A percentile compares a stretch with the other conserved stretches of the same genome.
Evolutionary conservation across 1,140 invertebrate genomes (phyloP).

Genomic region (Meloidogyne hapla): DNA sequence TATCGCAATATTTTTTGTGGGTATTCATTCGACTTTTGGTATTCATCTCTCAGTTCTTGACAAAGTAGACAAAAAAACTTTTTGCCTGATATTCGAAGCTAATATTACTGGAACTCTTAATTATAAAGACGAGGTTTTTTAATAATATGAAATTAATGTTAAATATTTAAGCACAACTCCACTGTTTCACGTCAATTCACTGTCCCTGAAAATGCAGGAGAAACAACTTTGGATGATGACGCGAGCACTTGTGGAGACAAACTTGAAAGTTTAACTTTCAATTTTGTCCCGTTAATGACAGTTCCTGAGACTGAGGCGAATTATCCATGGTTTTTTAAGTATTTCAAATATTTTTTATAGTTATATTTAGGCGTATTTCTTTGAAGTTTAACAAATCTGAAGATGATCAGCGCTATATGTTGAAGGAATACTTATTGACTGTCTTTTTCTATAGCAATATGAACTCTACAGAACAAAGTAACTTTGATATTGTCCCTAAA

Average conservation of each 20-base stretch:
- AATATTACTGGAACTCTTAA: conserved; percentile 37
- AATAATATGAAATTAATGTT: not conserved
- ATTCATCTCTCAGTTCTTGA: not conserved
- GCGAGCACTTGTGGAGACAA: conserved; percentile 13
- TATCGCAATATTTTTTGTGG: not conserved
- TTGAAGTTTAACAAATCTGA: not conserved
- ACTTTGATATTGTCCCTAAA: not conserved
- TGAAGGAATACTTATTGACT: not conserved
- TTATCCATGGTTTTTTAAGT: not conserved
- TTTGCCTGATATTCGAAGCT: conserved; percentile 38
- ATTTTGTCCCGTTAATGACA: not conserved
- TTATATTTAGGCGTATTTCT: not conserved
- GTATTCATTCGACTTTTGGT: not conserved
- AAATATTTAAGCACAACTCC: conserved; percentile 29
- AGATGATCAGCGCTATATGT: not conserved
- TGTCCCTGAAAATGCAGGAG: conserved; percentile 7
- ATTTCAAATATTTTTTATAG: not conserved
- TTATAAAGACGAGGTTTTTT: conserved; percentile 24
- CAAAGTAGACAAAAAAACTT: conserved; percentile 11
- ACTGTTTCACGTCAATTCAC: conserved; percentile 27
- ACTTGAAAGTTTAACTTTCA: not conserved
- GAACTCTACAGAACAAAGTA: not conserved
- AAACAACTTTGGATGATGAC: not conserved
- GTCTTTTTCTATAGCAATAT: not conserved
- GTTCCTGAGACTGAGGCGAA: not conserved